A percentile compares a stretch with the other conserved stretches of the same genome.
These are phyloP conservation scores for Xestia c-nigrum DNA, from an alignment of 2,888 invertebrate genomes.

Conservation along the genomic window DNA sequence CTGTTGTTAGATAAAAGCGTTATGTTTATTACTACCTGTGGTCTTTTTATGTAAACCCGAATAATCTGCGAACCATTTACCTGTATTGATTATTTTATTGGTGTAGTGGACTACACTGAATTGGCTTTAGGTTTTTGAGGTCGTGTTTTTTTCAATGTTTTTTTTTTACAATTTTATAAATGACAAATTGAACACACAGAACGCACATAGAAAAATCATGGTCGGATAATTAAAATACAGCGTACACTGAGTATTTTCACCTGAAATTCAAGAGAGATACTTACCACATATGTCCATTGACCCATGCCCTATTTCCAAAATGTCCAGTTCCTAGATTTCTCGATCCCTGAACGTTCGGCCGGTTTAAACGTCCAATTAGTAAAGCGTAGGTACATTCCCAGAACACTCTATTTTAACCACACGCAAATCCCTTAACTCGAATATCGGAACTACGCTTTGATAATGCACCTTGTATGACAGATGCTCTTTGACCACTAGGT, in stretches of 20 bases:
- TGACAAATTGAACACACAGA: too few species aligned
- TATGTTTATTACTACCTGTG: not conserved
- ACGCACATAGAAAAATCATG: not conserved
- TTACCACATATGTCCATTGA: not conserved
- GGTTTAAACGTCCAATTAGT: not conserved
- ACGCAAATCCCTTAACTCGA: not conserved
- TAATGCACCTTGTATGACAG: not conserved
- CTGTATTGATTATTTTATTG: not conserved
- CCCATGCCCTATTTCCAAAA: not conserved
- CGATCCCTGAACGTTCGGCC: not conserved
- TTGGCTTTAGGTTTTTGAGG: not conserved
- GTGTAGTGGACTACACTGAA: not conserved
- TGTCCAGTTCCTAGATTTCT: not conserved
- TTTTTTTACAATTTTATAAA: too few species aligned
- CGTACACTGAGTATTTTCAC: not conserved
- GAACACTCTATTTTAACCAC: too few species aligned
- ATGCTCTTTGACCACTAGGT: not conserved
- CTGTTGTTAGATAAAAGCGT: slow-evolving; percentile 5
- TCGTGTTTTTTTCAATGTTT: too few species aligned
- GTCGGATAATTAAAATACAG: not conserved
- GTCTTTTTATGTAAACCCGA: not conserved
- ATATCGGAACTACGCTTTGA: not conserved
- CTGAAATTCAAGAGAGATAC: not conserved
- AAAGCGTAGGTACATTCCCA: not conserved
- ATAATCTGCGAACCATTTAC: not conserved